A percentile compares a stretch with the other conserved stretches of the same genome.
Conservation (phyloP, 1,140 invertebrate species). For the Drosophila nannoptera region DNA sequence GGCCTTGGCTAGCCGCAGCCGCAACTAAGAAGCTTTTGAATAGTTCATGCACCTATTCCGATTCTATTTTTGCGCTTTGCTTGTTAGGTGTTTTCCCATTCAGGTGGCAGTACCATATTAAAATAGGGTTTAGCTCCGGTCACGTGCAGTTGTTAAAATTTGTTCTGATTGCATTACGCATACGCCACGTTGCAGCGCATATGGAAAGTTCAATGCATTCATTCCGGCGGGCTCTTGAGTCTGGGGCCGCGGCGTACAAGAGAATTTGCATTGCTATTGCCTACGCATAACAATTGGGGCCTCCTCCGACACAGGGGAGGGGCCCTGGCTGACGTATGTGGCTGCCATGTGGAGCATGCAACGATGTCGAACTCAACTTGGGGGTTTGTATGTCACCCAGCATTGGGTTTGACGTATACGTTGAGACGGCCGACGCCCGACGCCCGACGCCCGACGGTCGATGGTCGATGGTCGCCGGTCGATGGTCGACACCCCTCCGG, state of each 20-base stretch:
- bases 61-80: constrained; percentile 15
- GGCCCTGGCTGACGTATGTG: constrained; percentile 51
- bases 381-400: constrained; percentile 70
- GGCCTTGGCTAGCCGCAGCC: too few species aligned
- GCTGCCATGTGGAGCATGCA: constrained; percentile 47
- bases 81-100: not conserved
- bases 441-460: too few species aligned
- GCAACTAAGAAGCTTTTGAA: not conserved
- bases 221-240: constrained; percentile 41
- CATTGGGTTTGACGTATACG: constrained; percentile 49
- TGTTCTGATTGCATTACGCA: constrained; percentile 58
- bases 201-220: constrained; percentile 65
- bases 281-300: constrained; percentile 60
- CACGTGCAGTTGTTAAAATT: constrained; percentile 41
- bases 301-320: not conserved
- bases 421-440: too few species aligned
- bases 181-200: constrained; percentile 65
- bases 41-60: not conserved
- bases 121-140: constrained; percentile 27
- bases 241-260: constrained; percentile 11
- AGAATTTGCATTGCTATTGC: constrained; percentile 56
- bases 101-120: not conserved
- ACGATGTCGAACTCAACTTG: constrained; percentile 44
- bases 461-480: too few species aligned
- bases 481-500: too few species aligned